phyloP scores from a whole-genome alignment of 2,797 vertebrate genomes.

The Peromyscus melanophrys region DNA sequence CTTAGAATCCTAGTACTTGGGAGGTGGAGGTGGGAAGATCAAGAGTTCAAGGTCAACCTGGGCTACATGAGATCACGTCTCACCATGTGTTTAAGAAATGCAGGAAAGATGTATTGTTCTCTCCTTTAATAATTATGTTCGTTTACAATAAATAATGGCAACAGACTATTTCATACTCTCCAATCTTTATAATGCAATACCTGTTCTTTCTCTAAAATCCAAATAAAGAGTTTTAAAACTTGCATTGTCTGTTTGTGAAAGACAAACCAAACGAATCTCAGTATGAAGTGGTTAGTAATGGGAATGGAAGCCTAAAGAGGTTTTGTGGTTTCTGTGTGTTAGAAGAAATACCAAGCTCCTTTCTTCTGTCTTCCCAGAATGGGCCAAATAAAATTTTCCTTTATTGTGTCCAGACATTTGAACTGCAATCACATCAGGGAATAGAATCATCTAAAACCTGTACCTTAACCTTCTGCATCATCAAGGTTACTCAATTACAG shows the following conservation, averaged over 20 bases:
- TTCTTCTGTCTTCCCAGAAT: constrained; percentile 27
- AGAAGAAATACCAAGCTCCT: not conserved
- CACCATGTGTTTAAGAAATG: not conserved
- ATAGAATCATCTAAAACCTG: not conserved
- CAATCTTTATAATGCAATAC: constrained; percentile 40
- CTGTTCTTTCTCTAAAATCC: constrained; percentile 66
- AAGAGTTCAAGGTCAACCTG: not conserved
- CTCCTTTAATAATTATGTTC: not conserved
- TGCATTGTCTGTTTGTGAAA: constrained; percentile 8
- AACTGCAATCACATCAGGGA: constrained; percentile 13
- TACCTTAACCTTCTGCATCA: not conserved
- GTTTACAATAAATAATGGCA: constrained; percentile 18
- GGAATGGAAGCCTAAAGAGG: not conserved
- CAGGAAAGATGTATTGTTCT: not conserved
- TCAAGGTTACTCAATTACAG: not conserved
- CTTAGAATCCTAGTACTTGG: not conserved
- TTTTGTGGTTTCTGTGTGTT: constrained; percentile 10
- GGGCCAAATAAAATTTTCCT: constrained; percentile 56
- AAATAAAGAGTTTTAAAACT: constrained; percentile 82
- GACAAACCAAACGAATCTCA: not conserved
- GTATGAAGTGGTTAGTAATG: not conserved
- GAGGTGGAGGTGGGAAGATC: not conserved
- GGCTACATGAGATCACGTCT: not conserved
- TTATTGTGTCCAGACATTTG: constrained; percentile 44
- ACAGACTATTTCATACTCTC: not conserved